Conservation (phyloP, 2,797 vertebrate genomes). For the Gastrophryne carolinensis region DNA sequence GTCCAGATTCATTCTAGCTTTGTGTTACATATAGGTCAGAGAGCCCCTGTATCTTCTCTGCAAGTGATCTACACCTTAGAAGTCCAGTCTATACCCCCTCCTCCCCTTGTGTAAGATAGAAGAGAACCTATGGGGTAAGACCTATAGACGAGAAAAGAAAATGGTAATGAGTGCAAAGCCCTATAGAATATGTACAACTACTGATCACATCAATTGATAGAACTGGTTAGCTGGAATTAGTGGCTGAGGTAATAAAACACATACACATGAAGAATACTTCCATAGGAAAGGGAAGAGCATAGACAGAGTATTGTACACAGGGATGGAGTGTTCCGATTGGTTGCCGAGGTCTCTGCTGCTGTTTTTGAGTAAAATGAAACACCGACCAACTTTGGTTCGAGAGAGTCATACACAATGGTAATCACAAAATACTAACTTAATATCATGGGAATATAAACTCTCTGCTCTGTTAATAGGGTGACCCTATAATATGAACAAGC, state of each 20-base stretch:
- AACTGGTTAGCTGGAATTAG: background rate
- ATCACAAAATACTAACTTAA: no score
- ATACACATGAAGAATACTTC: background rate
- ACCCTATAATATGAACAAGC: no score
- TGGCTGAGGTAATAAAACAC: background rate
- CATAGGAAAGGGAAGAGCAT: background rate
- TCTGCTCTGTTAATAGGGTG: no score
- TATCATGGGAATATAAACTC: no score
- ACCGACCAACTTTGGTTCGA: no score
- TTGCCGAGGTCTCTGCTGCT: background rate
- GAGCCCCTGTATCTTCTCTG: slow-evolving; percentile 63
- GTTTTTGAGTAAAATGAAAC: no score
- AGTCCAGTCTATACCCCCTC: slow-evolving; percentile 61
- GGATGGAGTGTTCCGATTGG: slow-evolving; percentile 2
- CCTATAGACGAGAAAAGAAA: background rate
- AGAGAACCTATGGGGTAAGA: background rate
- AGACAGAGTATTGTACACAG: background rate
- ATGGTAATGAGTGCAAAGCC: slow-evolving; percentile 56
- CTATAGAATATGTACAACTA: slow-evolving; percentile 60
- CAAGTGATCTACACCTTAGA: slow-evolving; percentile 64
- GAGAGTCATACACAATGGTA: no score
- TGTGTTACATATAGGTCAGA: slow-evolving; percentile 79
- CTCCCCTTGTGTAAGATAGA: slow-evolving; percentile 12
- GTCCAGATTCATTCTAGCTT: slow-evolving; percentile 74
- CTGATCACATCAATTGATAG: slow-evolving; percentile 54